Evolutionary conservation across 2,113 vertebrate genomes (phyloP).

Genomic region (Microtus montanus): DNA sequence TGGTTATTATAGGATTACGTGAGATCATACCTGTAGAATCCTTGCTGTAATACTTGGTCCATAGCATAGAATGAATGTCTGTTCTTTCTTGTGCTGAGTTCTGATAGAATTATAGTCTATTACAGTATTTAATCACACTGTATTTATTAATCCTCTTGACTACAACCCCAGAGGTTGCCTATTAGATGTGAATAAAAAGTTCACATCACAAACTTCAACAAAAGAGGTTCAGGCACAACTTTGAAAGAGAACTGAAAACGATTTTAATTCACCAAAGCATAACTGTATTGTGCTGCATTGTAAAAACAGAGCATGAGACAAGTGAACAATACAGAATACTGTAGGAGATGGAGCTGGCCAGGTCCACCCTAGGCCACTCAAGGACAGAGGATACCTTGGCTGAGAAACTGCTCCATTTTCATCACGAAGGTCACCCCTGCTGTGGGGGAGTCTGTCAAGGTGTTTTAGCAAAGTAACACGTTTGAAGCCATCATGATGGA

Average conservation of each 20-base stretch:
- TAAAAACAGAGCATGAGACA: background rate
- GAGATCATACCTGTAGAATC: constrained; percentile 28
- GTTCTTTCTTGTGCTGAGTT: constrained; percentile 22
- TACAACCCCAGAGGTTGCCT: background rate
- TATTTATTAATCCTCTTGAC: background rate
- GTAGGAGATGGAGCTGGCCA: background rate
- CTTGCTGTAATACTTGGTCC: background rate
- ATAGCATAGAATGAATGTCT: background rate
- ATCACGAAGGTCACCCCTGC: constrained; percentile 34
- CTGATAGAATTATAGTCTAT: background rate
- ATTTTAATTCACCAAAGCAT: background rate
- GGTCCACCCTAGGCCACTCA: background rate
- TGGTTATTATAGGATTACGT: constrained; percentile 40
- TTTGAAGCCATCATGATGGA: background rate
- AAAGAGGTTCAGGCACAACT: background rate
- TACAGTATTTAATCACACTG: background rate
- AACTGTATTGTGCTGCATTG: background rate
- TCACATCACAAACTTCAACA: background rate
- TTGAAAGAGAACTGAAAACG: background rate
- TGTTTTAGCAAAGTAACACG: constrained; percentile 12
- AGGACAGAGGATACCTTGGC: constrained; percentile 16
- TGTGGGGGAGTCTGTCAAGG: background rate
- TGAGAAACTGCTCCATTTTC: constrained; percentile 7
- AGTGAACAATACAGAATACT: background rate
- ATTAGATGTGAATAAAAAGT: background rate